phyloP scores from a whole-genome alignment of 2,113 vertebrate genomes.

The Proteles cristata region DNA sequence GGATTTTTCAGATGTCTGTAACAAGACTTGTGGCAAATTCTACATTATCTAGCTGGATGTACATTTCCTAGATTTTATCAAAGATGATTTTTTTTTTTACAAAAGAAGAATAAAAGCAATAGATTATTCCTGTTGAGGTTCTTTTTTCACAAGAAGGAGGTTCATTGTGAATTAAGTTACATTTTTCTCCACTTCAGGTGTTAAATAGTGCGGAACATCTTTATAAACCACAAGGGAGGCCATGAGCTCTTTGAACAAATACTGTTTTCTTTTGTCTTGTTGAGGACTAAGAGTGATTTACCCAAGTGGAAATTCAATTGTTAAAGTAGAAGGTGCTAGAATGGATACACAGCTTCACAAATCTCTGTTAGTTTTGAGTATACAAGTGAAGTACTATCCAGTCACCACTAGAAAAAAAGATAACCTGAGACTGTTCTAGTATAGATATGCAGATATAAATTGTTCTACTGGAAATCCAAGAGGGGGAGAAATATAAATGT shows the following conservation, averaged over 20 bases:
- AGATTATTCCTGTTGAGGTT: background rate
- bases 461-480: background rate
- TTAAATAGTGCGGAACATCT: constrained; percentile 12
- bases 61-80: background rate
- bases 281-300: constrained; percentile 15
- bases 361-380: constrained; percentile 52
- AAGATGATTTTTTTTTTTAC: background rate
- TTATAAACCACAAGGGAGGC: background rate
- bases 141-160: background rate
- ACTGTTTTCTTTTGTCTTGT: constrained; percentile 33
- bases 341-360: constrained; percentile 3
- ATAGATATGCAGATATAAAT: background rate
- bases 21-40: background rate
- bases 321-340: background rate
- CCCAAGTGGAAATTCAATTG: constrained; percentile 21
- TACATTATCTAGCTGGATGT: background rate
- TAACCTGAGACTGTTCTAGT: background rate
- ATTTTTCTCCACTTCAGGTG: background rate
- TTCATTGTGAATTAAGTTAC: background rate
- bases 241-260: constrained; percentile 23
- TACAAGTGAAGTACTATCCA: background rate
- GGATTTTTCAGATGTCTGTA: background rate
- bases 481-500: background rate
- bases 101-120: background rate
- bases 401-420: background rate